Evolutionary conservation across 53 echinoderm and acorn worm genomes (phyloP).

Genomic region (Hippasteria phrygiana): DNA sequence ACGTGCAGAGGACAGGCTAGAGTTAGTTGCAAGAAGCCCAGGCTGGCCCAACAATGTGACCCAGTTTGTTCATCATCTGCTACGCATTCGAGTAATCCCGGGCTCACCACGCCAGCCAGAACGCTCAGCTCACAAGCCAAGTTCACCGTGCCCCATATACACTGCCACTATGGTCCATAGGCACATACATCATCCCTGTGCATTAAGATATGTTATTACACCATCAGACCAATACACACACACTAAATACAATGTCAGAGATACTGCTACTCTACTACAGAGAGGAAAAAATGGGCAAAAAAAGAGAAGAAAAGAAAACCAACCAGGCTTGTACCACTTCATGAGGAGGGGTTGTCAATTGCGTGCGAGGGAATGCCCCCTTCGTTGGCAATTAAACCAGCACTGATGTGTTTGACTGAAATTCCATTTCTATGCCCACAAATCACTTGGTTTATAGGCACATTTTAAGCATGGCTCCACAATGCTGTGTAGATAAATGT

Average conservation of each 20-base stretch:
- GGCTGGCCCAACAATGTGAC: constrained; percentile 2
- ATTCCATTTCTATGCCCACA: too few relatives aligned
- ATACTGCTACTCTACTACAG: not conserved
- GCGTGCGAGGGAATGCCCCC: not conserved
- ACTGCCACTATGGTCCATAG: not conserved
- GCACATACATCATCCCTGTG: not conserved
- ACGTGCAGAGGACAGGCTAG: not conserved
- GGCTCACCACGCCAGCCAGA: constrained; percentile 5
- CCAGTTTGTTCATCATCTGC: not conserved
- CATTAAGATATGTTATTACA: not conserved
- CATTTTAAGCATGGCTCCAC: too few relatives aligned
- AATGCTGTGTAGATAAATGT: too few relatives aligned
- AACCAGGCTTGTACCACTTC: constrained; percentile 32
- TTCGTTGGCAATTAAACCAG: not conserved
- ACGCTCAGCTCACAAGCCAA: not conserved
- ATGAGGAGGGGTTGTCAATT: not conserved
- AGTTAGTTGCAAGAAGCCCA: too few relatives aligned
- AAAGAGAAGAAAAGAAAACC: not conserved
- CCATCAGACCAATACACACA: constrained; percentile 17
- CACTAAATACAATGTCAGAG: not conserved
- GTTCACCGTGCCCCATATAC: not conserved
- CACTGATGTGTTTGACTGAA: not conserved
- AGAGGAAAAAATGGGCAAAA: not conserved
- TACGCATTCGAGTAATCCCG: constrained; percentile 46
- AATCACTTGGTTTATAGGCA: too few relatives aligned